Evolutionary conservation across 2,113 vertebrate species (phyloP).

Genomic region (Rhea pennata): DNA sequence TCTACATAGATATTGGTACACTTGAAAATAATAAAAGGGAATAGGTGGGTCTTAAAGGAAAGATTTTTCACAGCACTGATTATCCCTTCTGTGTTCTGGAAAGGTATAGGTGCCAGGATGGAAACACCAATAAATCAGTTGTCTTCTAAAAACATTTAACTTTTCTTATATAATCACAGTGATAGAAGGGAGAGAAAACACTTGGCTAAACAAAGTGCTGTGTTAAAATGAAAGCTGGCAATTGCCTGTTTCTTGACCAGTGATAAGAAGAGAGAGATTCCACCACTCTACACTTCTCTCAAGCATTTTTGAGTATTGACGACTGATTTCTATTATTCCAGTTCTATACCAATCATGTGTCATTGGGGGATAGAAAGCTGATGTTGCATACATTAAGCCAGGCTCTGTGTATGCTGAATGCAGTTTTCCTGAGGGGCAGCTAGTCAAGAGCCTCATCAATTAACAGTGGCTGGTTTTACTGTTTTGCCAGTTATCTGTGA

Average conservation of each 20-base stretch:
- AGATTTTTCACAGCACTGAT: neutral
- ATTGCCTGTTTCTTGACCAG: neutral
- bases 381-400: neutral
- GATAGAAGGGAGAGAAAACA: neutral
- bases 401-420: rapidly evolving
- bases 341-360: rapidly evolving
- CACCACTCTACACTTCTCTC: neutral
- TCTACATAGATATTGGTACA: rapidly evolving
- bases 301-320: neutral
- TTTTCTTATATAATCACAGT: neutral
- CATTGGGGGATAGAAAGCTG: neutral
- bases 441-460: neutral
- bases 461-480: neutral
- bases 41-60: neutral
- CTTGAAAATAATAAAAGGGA: neutral
- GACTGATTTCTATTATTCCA: neutral
- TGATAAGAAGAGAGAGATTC: neutral
- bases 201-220: neutral
- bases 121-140: neutral
- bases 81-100: neutral
- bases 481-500: neutral
- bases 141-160: neutral
- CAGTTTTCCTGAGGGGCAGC: neutral
- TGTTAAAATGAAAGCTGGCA: neutral
- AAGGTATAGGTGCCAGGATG: neutral